Evolutionary conservation across 53 echinoderm and acorn worm genomes (phyloP).

Genomic region (Arbacia lixula): DNA sequence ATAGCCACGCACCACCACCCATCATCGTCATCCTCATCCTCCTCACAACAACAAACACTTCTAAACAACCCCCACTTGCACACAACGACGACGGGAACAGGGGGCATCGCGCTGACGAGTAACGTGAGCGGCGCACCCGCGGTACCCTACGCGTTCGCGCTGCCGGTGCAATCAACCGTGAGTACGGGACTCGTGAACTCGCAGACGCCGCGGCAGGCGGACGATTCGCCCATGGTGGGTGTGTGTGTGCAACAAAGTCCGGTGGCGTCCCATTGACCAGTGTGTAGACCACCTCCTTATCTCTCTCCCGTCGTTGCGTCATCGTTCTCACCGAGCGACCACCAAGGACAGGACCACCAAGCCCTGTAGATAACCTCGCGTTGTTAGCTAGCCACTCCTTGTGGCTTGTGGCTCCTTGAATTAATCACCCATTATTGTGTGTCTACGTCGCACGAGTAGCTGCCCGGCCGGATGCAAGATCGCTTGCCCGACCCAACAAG

Average conservation of each 20-base stretch:
- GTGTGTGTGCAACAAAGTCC: slow-evolving; percentile 99
- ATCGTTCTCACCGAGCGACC: too few species aligned
- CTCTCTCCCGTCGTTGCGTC: too few species aligned
- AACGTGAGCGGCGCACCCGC: slow-evolving; percentile 23
- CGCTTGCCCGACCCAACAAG: too few species aligned
- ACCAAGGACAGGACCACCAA: too few species aligned
- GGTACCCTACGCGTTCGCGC: slow-evolving; percentile 68
- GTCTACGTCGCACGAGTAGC: too few species aligned
- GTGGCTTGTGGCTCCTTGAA: too few species aligned
- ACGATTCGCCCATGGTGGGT: slow-evolving; percentile 98
- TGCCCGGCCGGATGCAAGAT: too few species aligned
- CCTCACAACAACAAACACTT: slow-evolving; percentile 39
- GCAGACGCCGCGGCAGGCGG: slow-evolving; percentile 71
- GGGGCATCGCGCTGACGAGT: slow-evolving; percentile 36
- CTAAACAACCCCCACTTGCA: slow-evolving; percentile 61
- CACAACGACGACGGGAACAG: slow-evolving; percentile 54
- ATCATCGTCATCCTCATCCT: too few species aligned
- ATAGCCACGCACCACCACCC: slow-evolving; percentile 54
- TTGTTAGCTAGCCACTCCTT: too few species aligned
- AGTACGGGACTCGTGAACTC: slow-evolving; percentile 77
- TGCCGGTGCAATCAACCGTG: slow-evolving; percentile 71
- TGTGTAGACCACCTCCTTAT: slow-evolving; percentile 49
- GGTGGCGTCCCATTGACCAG: slow-evolving; percentile 94
- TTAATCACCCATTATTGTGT: too few species aligned
- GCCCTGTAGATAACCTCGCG: too few species aligned